Conservation (phyloP, 2,888 invertebrate genomes). For the Patella caerulea region DNA sequence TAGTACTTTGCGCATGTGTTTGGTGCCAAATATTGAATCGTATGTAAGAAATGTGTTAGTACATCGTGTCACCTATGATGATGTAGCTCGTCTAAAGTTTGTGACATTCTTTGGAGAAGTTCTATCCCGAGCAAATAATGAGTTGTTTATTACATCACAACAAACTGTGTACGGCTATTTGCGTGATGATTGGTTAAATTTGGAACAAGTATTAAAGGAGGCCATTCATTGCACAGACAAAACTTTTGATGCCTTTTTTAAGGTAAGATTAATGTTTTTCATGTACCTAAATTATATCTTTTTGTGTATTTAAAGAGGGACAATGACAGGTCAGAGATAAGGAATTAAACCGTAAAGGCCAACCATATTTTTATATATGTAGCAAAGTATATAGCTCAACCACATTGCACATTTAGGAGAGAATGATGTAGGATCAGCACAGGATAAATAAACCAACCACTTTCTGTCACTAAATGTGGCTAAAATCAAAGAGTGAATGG, state of each 20-base stretch:
- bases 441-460: no score
- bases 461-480: no score
- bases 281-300: no score
- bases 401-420: no score
- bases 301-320: background rate
- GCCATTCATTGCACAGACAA: conserved; percentile 36
- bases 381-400: no score
- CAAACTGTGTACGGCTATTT: conserved; percentile 29
- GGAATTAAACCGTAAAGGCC: background rate
- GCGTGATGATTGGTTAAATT: conserved; percentile 32
- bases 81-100: conserved; percentile 32
- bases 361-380: no score
- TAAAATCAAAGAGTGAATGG: no score
- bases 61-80: conserved; percentile 12
- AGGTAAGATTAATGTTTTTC: conserved; percentile 19
- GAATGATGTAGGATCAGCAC: no score
- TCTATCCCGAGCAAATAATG: conserved; percentile 25
- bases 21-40: background rate
- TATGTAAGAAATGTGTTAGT: conserved; percentile 10
- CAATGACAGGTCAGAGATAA: conserved; percentile 17
- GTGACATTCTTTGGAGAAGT: conserved; percentile 33
- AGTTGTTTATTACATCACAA: conserved; percentile 27
- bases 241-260: conserved; percentile 30
- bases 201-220: conserved; percentile 30
- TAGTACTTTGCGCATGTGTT: background rate